phyloP scores from a whole-genome alignment of 2,113 vertebrate genomes.

The Electrona antarctica region DNA sequence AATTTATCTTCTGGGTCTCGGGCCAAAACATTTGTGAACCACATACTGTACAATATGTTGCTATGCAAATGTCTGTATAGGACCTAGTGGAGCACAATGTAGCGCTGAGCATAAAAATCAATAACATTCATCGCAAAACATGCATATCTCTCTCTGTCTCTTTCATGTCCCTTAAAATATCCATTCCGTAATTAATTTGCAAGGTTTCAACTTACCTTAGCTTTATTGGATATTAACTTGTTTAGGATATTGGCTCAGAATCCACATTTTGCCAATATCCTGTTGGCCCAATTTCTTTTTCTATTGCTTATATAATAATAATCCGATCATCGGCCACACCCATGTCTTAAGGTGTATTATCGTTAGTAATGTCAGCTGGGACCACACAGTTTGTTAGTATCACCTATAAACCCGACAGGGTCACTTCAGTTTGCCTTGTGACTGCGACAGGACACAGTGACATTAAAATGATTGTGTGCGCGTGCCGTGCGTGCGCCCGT shows the following conservation, averaged over 20 bases:
- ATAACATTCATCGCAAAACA: constrained; percentile 30
- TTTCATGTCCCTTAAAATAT: constrained; percentile 29
- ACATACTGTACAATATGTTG: constrained; percentile 8
- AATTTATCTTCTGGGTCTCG: no score
- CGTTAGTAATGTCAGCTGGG: background rate
- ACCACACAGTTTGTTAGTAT: constrained; percentile 1
- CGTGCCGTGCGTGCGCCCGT: constrained; percentile 2
- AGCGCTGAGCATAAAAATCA: constrained; percentile 2
- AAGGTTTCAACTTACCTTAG: background rate
- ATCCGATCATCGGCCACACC: background rate
- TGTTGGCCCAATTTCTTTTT: background rate
- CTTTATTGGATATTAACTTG: background rate
- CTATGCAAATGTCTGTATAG: constrained; percentile 24
- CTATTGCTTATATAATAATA: constrained; percentile 5
- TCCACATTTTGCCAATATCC: constrained; percentile 6
- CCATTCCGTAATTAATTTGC: constrained; percentile 6
- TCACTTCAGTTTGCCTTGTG: constrained; percentile 16
- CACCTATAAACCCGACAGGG: background rate
- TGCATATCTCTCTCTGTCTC: constrained; percentile 19
- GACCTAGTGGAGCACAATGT: constrained; percentile 19
- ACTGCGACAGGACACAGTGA: background rate
- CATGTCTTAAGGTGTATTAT: constrained; percentile 4
- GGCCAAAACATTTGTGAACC: no score
- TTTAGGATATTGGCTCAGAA: constrained; percentile 3
- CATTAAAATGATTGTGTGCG: constrained; percentile 3